Base-by-base conservation (phyloP, 2,888 invertebrate genomes). In the Drosophila algonquin region DNA sequence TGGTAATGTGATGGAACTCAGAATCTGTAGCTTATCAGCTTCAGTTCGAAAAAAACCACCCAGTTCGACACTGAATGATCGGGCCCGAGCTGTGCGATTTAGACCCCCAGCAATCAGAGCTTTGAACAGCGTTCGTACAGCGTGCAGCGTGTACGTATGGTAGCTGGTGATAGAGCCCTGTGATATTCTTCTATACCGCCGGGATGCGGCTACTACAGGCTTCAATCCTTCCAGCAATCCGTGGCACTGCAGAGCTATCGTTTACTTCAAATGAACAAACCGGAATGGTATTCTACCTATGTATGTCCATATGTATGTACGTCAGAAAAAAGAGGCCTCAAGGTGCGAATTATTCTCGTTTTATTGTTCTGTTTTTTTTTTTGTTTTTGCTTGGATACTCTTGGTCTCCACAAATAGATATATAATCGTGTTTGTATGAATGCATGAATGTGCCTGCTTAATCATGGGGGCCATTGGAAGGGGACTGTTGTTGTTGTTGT, bases 61-160 rank as follows among this genome's bases (percentile, higher is more conserved):
- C 24, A 24, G 24, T 24, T 24, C 44, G 50, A 55, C 50, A 32
- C 35, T 18, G 32, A 27, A 44, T 30, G 58, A 61, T 24, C 40
- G 3, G 21, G n/a, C n/a, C 18, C 24, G 58, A 55, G 27, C 45
- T 45, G 68, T 48, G 55, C 48, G 24, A 45, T 55, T 65, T 16
- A 45, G 65, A 65, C 65, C 65, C 65, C 65, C 69, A 55, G 65
- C 65, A 32, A 68, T 68, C 68, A 21, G 32, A 27, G 9, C 18
- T 6, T 1, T 5, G 44, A 52, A 51, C 24, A 18, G 21, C 18
- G 32, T 32, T 63, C 51, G 54, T 65, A 67, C 50, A n/a, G n/a
- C n/a, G n/a, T n/a, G n/a, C n/a, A n/a, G n/a, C n/a, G n/a, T n/a
- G n/a, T n/a, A n/a, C n/a, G n/a, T n/a, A n/a, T n/a, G n/a, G n/a